Percentiles rank a stretch among this genome's conserved stretches.
phyloP scores from a whole-genome alignment of 1,140 invertebrate species.

The Lordiphosa mommai region DNA sequence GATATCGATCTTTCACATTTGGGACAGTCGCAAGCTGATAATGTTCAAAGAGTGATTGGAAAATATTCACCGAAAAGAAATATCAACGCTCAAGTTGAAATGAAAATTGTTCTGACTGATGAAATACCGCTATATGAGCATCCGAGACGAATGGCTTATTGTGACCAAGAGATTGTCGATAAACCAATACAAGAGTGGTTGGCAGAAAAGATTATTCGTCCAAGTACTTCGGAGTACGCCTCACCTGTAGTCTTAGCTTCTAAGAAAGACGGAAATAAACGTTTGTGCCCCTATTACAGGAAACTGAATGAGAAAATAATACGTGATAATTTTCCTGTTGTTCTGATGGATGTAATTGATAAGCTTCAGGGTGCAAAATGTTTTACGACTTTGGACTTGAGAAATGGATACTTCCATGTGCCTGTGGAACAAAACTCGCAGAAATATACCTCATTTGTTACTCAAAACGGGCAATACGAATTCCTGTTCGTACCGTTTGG shows the following conservation, averaged over 20 bases:
- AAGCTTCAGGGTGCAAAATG: not conserved
- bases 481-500: constrained; percentile 1
- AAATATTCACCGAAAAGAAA: not conserved
- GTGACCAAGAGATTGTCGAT: not conserved
- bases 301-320: not conserved
- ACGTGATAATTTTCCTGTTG: not conserved
- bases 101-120: constrained; percentile 10
- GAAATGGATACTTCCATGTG: not conserved
- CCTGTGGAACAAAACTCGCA: not conserved
- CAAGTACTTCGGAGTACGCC: no score
- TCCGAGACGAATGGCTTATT: not conserved
- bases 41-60: no score
- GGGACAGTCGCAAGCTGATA: no score
- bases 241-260: not conserved
- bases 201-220: no score
- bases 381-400: not conserved
- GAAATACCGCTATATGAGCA: constrained; percentile 4
- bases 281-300: not conserved
- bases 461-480: not conserved
- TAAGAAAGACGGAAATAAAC: not conserved
- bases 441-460: constrained; percentile 1
- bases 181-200: not conserved
- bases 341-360: not conserved
- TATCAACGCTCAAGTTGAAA: not conserved
- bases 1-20: no score